Evolutionary conservation across 2,113 vertebrate genomes (phyloP), one percentile per base, ranked within the genome.

Genomic region (Sceloporus tristichus): DNA sequence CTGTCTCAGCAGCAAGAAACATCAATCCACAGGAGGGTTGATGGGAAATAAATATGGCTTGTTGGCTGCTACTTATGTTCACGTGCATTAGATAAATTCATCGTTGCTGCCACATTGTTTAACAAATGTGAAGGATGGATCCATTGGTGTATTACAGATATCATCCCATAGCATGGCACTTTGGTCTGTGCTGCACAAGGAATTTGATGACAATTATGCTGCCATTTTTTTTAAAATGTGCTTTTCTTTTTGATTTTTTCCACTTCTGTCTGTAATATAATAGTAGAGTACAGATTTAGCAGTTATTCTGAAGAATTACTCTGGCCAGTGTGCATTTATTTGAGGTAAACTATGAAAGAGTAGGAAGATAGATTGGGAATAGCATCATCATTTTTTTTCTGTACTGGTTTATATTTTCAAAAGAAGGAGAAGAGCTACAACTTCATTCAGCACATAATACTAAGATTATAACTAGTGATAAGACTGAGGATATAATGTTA

Each of bases 1-100:
- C 93, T 92, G 92, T 91, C 90, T 70, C 73, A 89, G 19, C 9
- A 86, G 76, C 54, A 91, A 59, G 29, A 92, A 54, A 40, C 21
- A 82, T 23, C 70, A 65, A 73, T 53, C 42, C 14, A 3, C 10
- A 79, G 16, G 2, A 78, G 85, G 78, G 81, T 0, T 21, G 42
- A 79, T 84, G 5, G 8, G 42, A 71, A 71, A 3, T 62, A 82
- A 13, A 56, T 65, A 38, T 68, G 11, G 4, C 2, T 13, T 40
- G 8, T 87, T 80, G 62, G 2, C 40, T 2, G 19, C 34, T 14
- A 73, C 19, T 88, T 74, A 13, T 38, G 4, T 40, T 54, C 90
- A 5, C 88, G 9, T 79, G 3, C 73, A 42, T 6, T 77, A 87
- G 65, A 59, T 40, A 87, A 54, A 74, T 2, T 38, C n/a, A 38